Evolutionary conservation across 2,888 invertebrate genomes (phyloP), one percentile per base, ranked within the genome.

Genomic region (Acheta domesticus): DNA sequence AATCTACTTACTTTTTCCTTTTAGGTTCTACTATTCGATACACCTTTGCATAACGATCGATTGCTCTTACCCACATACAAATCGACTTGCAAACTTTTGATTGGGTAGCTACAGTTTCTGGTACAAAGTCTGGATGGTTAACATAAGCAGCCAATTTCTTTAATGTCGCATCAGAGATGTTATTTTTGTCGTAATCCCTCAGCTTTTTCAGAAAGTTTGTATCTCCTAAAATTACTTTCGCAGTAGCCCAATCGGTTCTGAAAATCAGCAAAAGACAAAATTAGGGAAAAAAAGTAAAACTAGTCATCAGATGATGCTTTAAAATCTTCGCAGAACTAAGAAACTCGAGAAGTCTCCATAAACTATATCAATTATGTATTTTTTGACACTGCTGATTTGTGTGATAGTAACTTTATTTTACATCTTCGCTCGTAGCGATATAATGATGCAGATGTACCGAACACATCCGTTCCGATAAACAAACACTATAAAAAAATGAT

Each of bases 21-120:
- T 97, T 97, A 0, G 97, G 97, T 85, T 96, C 95, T 2, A 97
- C 96, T 12, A 95, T 91, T 85, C 92, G 91, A 86, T 92, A 96
- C 0, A 96, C 93, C 87, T 94, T 94, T 0, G 96, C 93, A 85
- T 97, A 97, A 85, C 93, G 92, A 84, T 96, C 95, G 83, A 97
- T 93, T 0, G 97, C 97, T 85, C 93, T 90, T 12, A 97, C 96
- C 97, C 97, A 97, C 86, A 96, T 90, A 83, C 96, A 96, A 88
- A 97, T 92, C 12, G 96, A 96, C 83, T 93, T 93, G 85, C 96
- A 96, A 1, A 96, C 96, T 90, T 94, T 92, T 5, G 93, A 94
- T 11, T 94, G 96, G 85, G 93, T 95, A 49, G 93, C 94, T 1
- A 97, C 94, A 83, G 91, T 89, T 78, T 93, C 94, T 0, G 97